Conservation (phyloP, 2,113 vertebrate genomes). For the Callospermophilus lateralis region DNA sequence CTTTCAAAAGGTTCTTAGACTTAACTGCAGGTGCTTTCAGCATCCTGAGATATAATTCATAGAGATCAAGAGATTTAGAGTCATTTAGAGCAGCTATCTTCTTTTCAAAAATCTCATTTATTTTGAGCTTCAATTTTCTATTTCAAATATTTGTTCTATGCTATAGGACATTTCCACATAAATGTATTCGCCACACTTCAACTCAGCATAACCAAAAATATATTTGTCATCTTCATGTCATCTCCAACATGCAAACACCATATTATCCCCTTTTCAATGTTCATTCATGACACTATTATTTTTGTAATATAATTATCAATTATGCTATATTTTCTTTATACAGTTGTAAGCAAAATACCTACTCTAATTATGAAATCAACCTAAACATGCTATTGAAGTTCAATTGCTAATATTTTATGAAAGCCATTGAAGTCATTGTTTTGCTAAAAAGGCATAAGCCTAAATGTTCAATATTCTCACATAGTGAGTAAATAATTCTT, state of each 20-base stretch:
- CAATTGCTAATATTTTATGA: not conserved
- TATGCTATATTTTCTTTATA: not conserved
- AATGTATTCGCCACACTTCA: slow-evolving; percentile 24
- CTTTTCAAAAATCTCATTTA: slow-evolving; percentile 68
- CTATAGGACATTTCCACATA: slow-evolving; percentile 50
- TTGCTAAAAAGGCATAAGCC: not conserved
- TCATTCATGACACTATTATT: not conserved
- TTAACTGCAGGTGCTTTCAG: not conserved
- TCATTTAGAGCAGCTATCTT: slow-evolving; percentile 31
- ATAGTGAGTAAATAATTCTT: not conserved
- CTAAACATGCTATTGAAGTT: not conserved
- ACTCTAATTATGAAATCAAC: not conserved
- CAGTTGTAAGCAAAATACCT: not conserved
- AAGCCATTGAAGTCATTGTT: not conserved
- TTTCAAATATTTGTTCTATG: slow-evolving; percentile 75
- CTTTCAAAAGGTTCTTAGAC: slow-evolving; percentile 26
- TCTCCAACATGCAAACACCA: not conserved
- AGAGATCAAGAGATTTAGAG: slow-evolving; percentile 59
- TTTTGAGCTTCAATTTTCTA: slow-evolving; percentile 68
- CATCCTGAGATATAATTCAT: not conserved
- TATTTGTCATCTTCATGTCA: not conserved
- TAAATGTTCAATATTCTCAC: not conserved
- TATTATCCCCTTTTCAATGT: not conserved
- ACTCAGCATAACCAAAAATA: slow-evolving; percentile 24
- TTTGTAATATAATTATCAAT: not conserved